Base-by-base conservation (phyloP, 64 coral and sea anemone genomes). In the Catalaphyllia jardinei region DNA sequence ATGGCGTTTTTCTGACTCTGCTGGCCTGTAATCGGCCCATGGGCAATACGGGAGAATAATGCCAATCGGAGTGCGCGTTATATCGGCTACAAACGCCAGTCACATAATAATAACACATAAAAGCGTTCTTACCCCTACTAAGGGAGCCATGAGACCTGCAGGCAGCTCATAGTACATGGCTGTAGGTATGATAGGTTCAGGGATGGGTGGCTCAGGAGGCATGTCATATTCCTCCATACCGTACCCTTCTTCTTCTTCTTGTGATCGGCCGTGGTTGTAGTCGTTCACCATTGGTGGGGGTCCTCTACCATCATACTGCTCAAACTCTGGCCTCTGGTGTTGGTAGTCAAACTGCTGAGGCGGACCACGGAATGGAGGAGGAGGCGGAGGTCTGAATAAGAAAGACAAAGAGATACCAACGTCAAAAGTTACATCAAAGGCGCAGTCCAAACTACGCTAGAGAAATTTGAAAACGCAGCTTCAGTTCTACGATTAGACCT, bases 131-230 rank as follows among this genome's bases (percentile, higher is more conserved):
- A 95, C 96, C 88, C 89, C 92, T 7, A 98, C 94, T 63, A 98
- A 60, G 1, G 96, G 96, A 29, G 94, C 96, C 96, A 98, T 98
- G 39, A 98, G 87, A 6, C 96, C 96, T 42, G 96, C 96, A 8
- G 96, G 96, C 9, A 98, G 81, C 59, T 98, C 96, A 93, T 98
- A 98, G 60, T 98, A 95, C 96, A 98, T 93, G 17, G 96, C 96
- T 24, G 92, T 87, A 57, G 96, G 96, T 93, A 96, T 93, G 54
- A 96, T 87, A 76, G 94, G 94, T 55, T 91, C 87, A 51, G 96
- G 93, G 0, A 86, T 78, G 12, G 96, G 90, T 14, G 93, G 93
- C 13, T 95, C 87, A 33, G 78, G 89, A 25, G 89, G 89, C 28
- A 81, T 90, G 46, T 94, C 89, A 52, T 74, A 91, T 11, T 94